phyloP scores from a whole-genome alignment of 2,113 vertebrate genomes.

The Dendropsophus ebraccatus region DNA sequence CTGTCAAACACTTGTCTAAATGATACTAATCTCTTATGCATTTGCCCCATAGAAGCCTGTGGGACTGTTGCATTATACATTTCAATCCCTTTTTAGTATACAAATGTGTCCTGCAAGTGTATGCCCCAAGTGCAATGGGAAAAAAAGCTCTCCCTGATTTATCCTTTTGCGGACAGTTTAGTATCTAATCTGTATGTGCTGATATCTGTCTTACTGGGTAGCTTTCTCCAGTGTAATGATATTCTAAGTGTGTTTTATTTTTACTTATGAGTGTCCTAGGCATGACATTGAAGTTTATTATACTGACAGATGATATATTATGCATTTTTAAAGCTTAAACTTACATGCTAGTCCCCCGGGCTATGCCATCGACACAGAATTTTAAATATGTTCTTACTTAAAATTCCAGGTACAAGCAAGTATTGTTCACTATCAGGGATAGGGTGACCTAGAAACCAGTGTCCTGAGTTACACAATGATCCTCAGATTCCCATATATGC shows the following conservation, averaged over 20 bases:
- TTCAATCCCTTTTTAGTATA: not conserved
- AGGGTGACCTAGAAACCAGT: not conserved
- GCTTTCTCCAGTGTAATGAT: not conserved
- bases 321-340: constrained; percentile 29
- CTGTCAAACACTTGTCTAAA: no score
- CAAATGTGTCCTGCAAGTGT: not conserved
- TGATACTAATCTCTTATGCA: not conserved
- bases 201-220: not conserved
- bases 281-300: not conserved
- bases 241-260: not conserved
- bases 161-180: no score
- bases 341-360: not conserved
- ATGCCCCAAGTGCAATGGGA: not conserved
- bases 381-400: not conserved
- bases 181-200: not conserved
- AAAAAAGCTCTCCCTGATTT: not conserved
- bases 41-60: not conserved
- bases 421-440: not conserved
- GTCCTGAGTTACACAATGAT: not conserved
- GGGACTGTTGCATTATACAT: not conserved
- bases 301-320: constrained; percentile 9
- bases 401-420: not conserved
- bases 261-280: not conserved
- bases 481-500: not conserved
- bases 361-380: not conserved